These are phyloP conservation scores for Acanthochromis polyacanthus DNA, from an alignment of 2,113 vertebrate species.

Conservation along the genomic window DNA sequence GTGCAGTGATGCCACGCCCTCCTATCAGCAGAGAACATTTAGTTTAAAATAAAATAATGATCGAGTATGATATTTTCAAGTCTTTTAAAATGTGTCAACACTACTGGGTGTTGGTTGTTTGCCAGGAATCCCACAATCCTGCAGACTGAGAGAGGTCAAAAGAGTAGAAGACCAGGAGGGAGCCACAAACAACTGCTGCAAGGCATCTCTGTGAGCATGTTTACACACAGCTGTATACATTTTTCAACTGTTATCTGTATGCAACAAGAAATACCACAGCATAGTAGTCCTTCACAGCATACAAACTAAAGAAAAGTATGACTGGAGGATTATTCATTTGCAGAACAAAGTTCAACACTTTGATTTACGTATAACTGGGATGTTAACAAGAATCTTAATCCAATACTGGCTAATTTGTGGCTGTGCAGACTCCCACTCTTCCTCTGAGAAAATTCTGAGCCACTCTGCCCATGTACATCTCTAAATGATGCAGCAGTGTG, in stretches of 20 bases:
- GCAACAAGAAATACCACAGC: conserved; percentile 7
- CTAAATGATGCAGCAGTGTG: conserved; percentile 70
- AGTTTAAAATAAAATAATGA: conserved; percentile 18
- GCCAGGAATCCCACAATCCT: conserved; percentile 15
- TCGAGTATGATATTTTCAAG: conserved; percentile 19
- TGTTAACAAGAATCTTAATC: conserved; percentile 58
- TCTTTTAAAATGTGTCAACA: conserved; percentile 15
- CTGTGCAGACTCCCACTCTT: conserved; percentile 63
- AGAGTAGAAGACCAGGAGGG: background rate
- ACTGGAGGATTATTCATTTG: conserved; percentile 47
- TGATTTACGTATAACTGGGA: conserved; percentile 21
- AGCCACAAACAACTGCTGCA: conserved; percentile 3
- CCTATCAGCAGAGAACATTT: background rate
- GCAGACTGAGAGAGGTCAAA: conserved; percentile 8
- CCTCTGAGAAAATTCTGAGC: conserved; percentile 50
- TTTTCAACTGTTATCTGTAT: conserved; percentile 1
- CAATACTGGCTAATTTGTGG: conserved; percentile 55
- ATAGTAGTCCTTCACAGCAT: background rate
- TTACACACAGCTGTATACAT: background rate
- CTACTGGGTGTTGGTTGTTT: conserved; percentile 20
- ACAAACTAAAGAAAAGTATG: background rate
- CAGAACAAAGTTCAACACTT: conserved; percentile 48
- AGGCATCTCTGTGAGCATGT: background rate
- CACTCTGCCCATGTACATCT: conserved; percentile 26
- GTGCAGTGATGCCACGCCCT: background rate